Evolutionary conservation across 2,797 vertebrate genomes (phyloP).

Genomic region (Falco cherrug): DNA sequence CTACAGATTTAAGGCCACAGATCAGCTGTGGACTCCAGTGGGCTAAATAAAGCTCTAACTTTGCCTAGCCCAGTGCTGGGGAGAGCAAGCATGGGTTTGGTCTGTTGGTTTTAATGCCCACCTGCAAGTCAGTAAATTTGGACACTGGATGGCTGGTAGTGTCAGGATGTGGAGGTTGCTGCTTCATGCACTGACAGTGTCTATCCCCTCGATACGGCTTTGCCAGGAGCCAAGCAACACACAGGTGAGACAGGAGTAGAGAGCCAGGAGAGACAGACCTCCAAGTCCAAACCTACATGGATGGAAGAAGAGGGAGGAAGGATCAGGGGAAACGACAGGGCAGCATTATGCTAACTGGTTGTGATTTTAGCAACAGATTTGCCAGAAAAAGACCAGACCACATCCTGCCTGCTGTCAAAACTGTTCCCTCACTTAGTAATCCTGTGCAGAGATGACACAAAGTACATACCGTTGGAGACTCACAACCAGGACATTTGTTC

Average conservation of each 20-base stretch:
- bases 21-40: background rate
- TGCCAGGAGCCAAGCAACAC: background rate
- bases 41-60: background rate
- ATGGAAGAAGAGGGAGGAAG: background rate
- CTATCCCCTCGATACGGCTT: background rate
- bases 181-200: background rate
- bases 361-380: background rate
- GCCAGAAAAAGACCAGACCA: background rate
- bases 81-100: background rate
- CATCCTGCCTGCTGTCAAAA: rapidly evolving
- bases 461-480: rapidly evolving
- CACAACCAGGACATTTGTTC: background rate
- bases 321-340: background rate
- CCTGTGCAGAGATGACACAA: background rate
- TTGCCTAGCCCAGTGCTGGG: background rate
- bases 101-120: background rate
- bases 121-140: background rate
- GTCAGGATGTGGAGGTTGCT: background rate
- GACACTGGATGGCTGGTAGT: rapidly evolving
- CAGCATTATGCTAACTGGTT: background rate
- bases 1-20: background rate
- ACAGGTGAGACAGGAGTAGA: background rate
- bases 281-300: background rate
- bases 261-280: background rate
- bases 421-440: background rate